These are phyloP conservation scores for Adoxophyes honmai DNA, from an alignment of 1,140 invertebrate genomes.

Conservation along the genomic window DNA sequence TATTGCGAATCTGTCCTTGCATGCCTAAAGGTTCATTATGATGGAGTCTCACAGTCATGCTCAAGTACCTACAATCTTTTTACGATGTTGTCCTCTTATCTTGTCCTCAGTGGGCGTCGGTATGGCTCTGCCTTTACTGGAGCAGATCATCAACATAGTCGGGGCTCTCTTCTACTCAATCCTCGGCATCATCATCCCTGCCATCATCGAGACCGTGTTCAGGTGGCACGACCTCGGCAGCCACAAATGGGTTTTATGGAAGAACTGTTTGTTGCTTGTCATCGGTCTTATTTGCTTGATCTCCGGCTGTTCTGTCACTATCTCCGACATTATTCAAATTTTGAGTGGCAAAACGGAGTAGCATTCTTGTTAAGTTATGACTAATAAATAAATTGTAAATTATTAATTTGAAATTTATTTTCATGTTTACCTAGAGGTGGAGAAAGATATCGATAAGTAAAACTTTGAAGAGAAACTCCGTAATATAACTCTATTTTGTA, in stretches of 20 bases:
- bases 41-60: no score
- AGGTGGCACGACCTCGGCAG: conserved; percentile 81
- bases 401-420: neutral
- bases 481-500: no score
- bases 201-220: conserved; percentile 87
- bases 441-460: no score
- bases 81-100: conserved; percentile 17
- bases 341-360: conserved; percentile 42
- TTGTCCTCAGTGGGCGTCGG: conserved; percentile 84
- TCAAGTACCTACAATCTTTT: neutral
- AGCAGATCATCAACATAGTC: conserved; percentile 92
- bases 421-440: no score
- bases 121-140: conserved; percentile 86
- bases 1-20: no score
- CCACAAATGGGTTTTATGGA: conserved; percentile 82
- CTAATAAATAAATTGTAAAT: no score
- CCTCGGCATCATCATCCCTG: conserved; percentile 91
- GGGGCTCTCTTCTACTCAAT: conserved; percentile 92
- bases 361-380: no score
- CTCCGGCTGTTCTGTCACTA: conserved; percentile 77
- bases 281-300: conserved; percentile 81
- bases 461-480: no score
- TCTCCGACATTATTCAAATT: conserved; percentile 56
- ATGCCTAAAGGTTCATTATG: no score
- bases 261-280: conserved; percentile 80